These are phyloP conservation scores for Eilema caniola DNA, from an alignment of 2,888 invertebrate species.

Conservation along the genomic window DNA sequence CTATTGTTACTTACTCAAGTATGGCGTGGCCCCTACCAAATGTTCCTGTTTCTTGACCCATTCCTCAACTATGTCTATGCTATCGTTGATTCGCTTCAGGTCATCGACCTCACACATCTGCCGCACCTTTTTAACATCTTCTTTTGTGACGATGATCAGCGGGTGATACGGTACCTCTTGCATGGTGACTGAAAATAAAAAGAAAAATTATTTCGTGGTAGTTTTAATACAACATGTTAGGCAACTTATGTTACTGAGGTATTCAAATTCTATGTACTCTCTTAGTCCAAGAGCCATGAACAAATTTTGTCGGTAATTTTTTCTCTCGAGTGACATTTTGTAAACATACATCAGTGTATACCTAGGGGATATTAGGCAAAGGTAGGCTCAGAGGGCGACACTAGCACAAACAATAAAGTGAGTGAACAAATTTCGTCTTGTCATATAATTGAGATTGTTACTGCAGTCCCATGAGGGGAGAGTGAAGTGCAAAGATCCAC, in stretches of 20 bases:
- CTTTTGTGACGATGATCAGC: slow-evolving; percentile 62
- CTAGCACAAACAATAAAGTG: no score
- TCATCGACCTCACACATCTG: slow-evolving; percentile 63
- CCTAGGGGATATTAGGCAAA: no score
- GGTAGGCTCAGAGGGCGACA: no score
- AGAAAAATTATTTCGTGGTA: background rate
- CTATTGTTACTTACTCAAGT: slow-evolving; percentile 61
- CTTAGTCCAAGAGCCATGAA: no score
- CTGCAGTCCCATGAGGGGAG: no score
- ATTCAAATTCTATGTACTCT: background rate
- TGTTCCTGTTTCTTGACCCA: slow-evolving; percentile 76
- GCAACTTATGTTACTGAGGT: background rate
- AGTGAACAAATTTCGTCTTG: no score
- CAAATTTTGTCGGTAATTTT: no score
- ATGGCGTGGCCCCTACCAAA: slow-evolving; percentile 62
- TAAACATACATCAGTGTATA: no score
- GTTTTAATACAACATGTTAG: background rate
- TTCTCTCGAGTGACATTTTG: no score
- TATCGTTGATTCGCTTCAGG: slow-evolving; percentile 62
- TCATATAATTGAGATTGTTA: no score
- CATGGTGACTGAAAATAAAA: slow-evolving; percentile 55
- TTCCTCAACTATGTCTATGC: slow-evolving; percentile 61
- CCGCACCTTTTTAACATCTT: slow-evolving; percentile 63
- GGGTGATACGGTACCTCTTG: slow-evolving; percentile 65
- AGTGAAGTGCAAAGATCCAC: no score